Conservation (phyloP, 1,140 invertebrate genomes). For the Hyposmocoma kahamanoa region DNA sequence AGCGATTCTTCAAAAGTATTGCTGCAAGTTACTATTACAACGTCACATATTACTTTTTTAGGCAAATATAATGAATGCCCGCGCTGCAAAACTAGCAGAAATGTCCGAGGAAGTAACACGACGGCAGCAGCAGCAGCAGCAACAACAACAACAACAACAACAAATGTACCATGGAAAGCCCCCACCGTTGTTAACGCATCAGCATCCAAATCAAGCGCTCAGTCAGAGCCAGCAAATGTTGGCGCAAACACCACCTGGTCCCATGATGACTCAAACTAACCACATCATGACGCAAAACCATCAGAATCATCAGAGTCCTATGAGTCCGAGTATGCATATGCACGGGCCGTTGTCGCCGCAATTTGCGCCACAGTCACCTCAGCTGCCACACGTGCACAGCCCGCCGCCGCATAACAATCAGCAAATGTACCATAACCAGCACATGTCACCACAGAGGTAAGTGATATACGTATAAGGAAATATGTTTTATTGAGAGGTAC, state of each 20-base stretch:
- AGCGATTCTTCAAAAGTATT: too few relatives aligned
- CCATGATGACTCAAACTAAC: neutral
- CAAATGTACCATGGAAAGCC: slow-evolving; percentile 14
- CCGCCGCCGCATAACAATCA: slow-evolving; percentile 11
- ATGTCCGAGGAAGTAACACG: slow-evolving; percentile 88
- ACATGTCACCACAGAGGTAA: slow-evolving; percentile 39
- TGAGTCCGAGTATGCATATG: neutral
- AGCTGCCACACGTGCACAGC: slow-evolving; percentile 12
- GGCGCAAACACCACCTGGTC: neutral
- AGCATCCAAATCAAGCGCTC: slow-evolving; percentile 6
- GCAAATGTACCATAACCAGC: neutral
- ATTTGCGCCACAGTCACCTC: slow-evolving; percentile 26
- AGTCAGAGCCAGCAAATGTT: neutral
- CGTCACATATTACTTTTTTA: slow-evolving; percentile 9
- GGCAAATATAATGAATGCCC: slow-evolving; percentile 31
- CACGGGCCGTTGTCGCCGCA: neutral
- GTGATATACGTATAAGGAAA: neutral
- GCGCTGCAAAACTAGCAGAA: slow-evolving; percentile 83
- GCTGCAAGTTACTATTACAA: too few relatives aligned
- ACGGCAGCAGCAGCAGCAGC: slow-evolving; percentile 73
- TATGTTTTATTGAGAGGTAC: too few relatives aligned
- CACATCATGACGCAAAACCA: neutral
- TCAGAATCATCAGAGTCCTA: too few relatives aligned
- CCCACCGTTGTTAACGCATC: slow-evolving; percentile 8
- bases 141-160: slow-evolving; percentile 26